Evolutionary conservation across 2,113 vertebrate genomes (phyloP).

Genomic region (zebrafish (Danio rerio)): DNA sequence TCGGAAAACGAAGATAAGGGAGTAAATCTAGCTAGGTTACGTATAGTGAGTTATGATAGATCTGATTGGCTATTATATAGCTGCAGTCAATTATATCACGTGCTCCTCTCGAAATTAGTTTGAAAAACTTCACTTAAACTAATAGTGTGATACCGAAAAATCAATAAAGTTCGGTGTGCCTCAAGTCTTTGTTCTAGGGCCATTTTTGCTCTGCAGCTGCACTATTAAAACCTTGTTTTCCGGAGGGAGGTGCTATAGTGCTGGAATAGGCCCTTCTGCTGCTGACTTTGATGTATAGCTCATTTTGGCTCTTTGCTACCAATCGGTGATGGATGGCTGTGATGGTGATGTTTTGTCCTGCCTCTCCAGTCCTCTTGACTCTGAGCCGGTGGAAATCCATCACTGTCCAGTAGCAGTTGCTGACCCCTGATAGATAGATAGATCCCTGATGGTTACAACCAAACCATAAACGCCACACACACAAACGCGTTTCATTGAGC

Average conservation of each 20-base stretch:
- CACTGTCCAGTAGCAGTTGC: conserved; percentile 78
- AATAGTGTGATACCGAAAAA: no score
- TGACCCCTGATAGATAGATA: conserved; percentile 39
- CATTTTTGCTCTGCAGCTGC: background rate
- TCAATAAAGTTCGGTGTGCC: conserved; percentile 13
- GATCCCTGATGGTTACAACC: conserved; percentile 40
- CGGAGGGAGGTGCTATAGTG: conserved; percentile 58
- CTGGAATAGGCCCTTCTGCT: conserved; percentile 75
- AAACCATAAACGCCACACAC: conserved; percentile 7
- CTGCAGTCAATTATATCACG: no score
- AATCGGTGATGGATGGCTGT: conserved; percentile 83
- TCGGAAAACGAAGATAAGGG: no score
- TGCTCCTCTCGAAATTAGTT: no score
- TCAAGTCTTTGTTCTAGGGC: conserved; percentile 25
- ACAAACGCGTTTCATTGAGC: background rate
- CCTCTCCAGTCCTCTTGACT: conserved; percentile 63
- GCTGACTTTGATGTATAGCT: conserved; percentile 83
- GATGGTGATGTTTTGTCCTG: conserved; percentile 74
- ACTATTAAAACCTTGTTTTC: conserved; percentile 6
- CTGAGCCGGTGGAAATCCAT: conserved; percentile 73
- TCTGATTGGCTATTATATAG: no score
- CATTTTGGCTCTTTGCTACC: conserved; percentile 73
- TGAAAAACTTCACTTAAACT: no score
- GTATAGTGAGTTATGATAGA: no score
- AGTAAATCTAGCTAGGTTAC: no score